A percentile compares a stretch with the other conserved stretches of the same genome.
Evolutionary conservation across 2,888 invertebrate species (phyloP).

Genomic region (Apodemia zela): DNA sequence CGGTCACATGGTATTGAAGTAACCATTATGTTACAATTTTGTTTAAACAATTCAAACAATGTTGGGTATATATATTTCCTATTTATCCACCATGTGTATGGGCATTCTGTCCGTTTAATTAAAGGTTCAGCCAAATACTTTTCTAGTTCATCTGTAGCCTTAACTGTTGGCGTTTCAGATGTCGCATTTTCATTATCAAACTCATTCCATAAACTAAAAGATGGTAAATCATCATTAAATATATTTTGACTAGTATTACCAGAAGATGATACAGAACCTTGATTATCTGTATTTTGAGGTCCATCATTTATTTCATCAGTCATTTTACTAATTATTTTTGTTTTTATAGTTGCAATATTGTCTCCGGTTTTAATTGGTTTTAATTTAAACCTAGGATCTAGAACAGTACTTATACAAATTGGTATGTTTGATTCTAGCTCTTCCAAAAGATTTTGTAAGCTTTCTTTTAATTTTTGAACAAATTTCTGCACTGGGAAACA

Average conservation of each 20-base stretch:
- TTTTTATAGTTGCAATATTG: neutral
- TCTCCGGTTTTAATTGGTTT: neutral
- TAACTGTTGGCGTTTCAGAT: neutral
- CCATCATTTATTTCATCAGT: neutral
- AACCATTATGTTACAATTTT: neutral
- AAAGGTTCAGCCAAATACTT: slow-evolving; percentile 3
- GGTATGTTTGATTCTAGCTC: neutral
- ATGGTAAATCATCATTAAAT: neutral
- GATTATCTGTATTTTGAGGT: neutral
- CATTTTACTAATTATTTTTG: slow-evolving; percentile 5
- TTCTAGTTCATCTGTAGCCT: neutral
- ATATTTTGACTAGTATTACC: neutral
- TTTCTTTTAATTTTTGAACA: neutral
- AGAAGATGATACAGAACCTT: neutral
- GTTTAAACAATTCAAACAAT: slow-evolving; percentile 1
- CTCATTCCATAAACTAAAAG: slow-evolving; percentile 1
- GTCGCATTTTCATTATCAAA: neutral
- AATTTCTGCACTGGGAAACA: neutral
- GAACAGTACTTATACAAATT: neutral
- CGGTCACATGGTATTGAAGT: slow-evolving; percentile 1
- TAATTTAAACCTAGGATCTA: slow-evolving; percentile 5
- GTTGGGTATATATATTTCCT: neutral
- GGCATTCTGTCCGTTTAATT: slow-evolving; percentile 1
- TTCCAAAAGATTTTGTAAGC: neutral
- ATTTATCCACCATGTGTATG: neutral